Evolutionary conservation across 2,113 vertebrate species (phyloP).

Genomic region (Neoarius graeffei): DNA sequence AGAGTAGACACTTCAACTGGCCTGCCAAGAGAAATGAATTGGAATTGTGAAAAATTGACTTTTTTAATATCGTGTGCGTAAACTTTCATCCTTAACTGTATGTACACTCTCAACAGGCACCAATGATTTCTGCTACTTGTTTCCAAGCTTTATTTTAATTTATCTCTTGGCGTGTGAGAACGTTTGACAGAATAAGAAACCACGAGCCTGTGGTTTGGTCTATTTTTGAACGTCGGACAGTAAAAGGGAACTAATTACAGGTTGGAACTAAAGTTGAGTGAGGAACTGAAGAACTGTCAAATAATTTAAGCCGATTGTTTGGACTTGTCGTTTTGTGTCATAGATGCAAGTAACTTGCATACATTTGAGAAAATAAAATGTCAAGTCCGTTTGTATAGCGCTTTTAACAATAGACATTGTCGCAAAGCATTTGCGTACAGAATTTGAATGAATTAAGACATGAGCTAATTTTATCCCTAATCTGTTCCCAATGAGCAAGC

Average conservation of each 20-base stretch:
- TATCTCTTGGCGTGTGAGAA: too few relatives aligned
- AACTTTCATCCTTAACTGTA: background rate
- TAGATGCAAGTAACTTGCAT: background rate
- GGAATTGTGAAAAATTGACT: too few relatives aligned
- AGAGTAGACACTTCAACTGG: background rate
- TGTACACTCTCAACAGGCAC: too few relatives aligned
- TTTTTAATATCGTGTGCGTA: background rate
- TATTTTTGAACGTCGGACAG: background rate
- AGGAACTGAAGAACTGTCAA: background rate
- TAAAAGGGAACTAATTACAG: background rate
- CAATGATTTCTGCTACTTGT: background rate
- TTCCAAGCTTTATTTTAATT: background rate
- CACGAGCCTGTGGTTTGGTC: background rate
- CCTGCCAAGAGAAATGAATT: background rate
- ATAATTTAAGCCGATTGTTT: background rate
- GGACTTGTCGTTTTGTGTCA: background rate
- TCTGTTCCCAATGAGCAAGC: too few relatives aligned
- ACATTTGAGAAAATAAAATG: background rate
- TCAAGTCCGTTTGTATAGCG: too few relatives aligned
- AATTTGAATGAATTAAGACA: too few relatives aligned
- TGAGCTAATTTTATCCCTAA: too few relatives aligned
- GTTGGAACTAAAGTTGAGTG: background rate
- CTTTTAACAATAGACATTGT: too few relatives aligned
- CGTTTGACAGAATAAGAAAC: too few relatives aligned
- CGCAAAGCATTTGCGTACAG: too few relatives aligned